These are phyloP conservation scores for Augiades crinisus DNA, from an alignment of 2,888 invertebrate species.

Conservation along the genomic window DNA sequence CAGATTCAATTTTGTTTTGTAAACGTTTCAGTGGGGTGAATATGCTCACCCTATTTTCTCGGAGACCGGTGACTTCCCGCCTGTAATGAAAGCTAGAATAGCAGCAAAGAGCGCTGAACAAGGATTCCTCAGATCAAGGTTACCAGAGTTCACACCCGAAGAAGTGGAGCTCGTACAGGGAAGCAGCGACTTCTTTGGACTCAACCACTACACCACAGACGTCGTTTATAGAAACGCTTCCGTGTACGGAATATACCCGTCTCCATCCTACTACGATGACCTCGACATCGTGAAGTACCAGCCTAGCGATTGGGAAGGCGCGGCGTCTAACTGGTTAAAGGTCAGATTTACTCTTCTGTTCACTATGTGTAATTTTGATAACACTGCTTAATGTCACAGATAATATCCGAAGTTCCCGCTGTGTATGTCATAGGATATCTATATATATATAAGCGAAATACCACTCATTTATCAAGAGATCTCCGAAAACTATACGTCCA, in stretches of 20 bases:
- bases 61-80: slow-evolving; percentile 69
- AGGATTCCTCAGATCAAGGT: slow-evolving; percentile 55
- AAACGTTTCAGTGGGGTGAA: slow-evolving; percentile 43
- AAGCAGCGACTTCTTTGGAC: no score
- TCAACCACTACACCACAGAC: slow-evolving; percentile 81
- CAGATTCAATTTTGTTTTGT: no score
- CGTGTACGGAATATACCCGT: slow-evolving; percentile 19
- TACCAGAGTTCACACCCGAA: slow-evolving; percentile 59
- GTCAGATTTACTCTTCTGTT: no score
- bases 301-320: slow-evolving; percentile 30
- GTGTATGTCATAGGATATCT: no score
- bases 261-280: slow-evolving; percentile 36
- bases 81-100: slow-evolving; percentile 51
- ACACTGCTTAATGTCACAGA: no score
- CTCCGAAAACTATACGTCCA: no score
- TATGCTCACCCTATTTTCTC: no score
- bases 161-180: slow-evolving; percentile 49
- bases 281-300: slow-evolving; percentile 26
- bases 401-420: no score
- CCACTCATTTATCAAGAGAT: no score
- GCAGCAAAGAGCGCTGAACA: slow-evolving; percentile 55
- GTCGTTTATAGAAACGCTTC: slow-evolving; percentile 37
- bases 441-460: no score
- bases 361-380: no score
- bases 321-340: slow-evolving; percentile 31